Percentiles rank a stretch among this genome's conserved stretches.
These are phyloP conservation scores for Synergus itoensis DNA, from an alignment of 2,888 invertebrate genomes.

Conservation along the genomic window DNA sequence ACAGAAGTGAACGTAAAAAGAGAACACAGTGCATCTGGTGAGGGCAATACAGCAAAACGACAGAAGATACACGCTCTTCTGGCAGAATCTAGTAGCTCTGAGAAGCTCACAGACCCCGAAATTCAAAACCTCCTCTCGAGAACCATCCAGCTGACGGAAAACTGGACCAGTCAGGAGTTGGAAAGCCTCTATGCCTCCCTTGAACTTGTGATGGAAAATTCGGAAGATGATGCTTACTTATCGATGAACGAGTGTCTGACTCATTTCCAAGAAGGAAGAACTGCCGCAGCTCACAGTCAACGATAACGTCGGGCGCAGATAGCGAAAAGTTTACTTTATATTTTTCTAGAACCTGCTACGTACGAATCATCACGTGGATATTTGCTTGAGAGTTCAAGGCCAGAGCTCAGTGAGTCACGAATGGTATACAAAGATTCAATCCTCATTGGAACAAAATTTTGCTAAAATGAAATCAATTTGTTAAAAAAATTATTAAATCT, in stretches of 20 bases:
- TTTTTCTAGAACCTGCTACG: not conserved
- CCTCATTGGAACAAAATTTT: too few species aligned
- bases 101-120: constrained; percentile 61
- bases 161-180: constrained; percentile 68
- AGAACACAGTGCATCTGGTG: constrained; percentile 63
- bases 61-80: constrained; percentile 54
- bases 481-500: too few species aligned
- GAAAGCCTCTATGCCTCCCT: constrained; percentile 56
- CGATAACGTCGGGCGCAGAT: not conserved
- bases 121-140: constrained; percentile 64
- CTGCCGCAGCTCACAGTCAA: constrained; percentile 17
- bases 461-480: too few species aligned
- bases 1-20: constrained; percentile 64
- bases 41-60: constrained; percentile 63
- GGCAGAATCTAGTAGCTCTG: constrained; percentile 26
- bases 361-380: not conserved
- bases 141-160: constrained; percentile 63
- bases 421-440: not conserved
- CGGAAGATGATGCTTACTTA: constrained; percentile 25
- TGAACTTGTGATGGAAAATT: constrained; percentile 43
- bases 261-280: constrained; percentile 45
- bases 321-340: not conserved
- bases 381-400: not conserved
- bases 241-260: constrained; percentile 43
- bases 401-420: not conserved